A percentile compares a stretch with the other conserved stretches of the same genome.
These are phyloP conservation scores for Villa cingulata DNA, from an alignment of 2,888 invertebrate species.

Conservation along the genomic window DNA sequence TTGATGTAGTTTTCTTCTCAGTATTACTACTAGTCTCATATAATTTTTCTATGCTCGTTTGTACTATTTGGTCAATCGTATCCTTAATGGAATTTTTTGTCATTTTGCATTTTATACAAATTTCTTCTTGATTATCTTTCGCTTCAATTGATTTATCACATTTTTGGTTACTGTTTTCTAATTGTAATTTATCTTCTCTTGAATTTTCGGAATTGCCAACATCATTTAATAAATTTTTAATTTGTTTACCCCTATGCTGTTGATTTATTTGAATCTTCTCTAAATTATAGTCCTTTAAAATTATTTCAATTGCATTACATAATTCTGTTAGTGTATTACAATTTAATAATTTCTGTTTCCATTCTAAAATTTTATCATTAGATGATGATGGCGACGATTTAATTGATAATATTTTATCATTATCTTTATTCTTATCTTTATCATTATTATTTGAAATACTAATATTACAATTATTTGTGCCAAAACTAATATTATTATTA, in stretches of 20 bases:
- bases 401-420: no score
- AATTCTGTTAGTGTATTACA: constrained; percentile 29
- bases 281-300: constrained; percentile 15
- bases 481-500: background rate
- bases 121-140: background rate
- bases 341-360: constrained; percentile 24
- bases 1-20: no score
- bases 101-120: constrained; percentile 2
- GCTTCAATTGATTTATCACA: constrained; percentile 4
- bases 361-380: constrained; percentile 1
- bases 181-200: no score
- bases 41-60: constrained; percentile 10
- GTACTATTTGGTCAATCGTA: constrained; percentile 10
- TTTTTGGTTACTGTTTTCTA: no score
- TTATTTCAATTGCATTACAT: constrained; percentile 26
- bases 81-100: no score
- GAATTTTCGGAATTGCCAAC: no score
- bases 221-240: no score
- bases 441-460: background rate
- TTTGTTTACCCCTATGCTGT: no score
- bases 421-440: no score
- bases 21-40: background rate
- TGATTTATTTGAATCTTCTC: constrained; percentile 20
- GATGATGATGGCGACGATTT: background rate
- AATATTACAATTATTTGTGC: no score